phyloP scores from a whole-genome alignment of 2,113 vertebrate genomes.

The Mastomys natalensis region DNA sequence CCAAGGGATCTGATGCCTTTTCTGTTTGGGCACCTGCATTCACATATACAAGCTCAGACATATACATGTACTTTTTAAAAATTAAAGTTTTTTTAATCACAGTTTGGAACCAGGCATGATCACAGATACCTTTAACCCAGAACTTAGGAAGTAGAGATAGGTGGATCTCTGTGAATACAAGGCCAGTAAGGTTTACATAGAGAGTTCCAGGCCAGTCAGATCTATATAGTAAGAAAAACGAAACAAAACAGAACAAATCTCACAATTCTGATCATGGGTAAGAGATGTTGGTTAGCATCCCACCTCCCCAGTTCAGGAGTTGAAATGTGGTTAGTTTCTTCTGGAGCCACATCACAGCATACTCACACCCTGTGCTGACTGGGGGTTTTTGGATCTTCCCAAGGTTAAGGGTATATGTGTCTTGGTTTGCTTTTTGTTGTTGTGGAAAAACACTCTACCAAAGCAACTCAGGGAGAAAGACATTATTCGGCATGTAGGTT shows the following conservation, averaged over 20 bases:
- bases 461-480: not conserved
- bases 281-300: not conserved
- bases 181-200: not conserved
- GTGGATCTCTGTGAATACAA: not conserved
- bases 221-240: not conserved
- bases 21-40: not conserved
- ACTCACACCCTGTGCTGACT: not conserved
- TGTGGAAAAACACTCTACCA: not conserved
- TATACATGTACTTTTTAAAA: not conserved
- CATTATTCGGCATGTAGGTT: not conserved
- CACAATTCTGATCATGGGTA: not conserved
- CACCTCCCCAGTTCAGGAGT: not conserved
- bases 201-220: not conserved
- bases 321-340: not conserved
- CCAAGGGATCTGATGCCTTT: not conserved
- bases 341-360: not conserved
- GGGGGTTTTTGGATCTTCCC: not conserved
- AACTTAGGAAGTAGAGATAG: not conserved
- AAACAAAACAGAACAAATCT: not conserved
- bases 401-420: not conserved
- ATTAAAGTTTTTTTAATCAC: not conserved
- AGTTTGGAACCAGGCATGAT: not conserved
- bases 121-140: not conserved
- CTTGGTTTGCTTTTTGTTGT: not conserved
- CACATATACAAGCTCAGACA: not conserved